Evolutionary conservation across 2,888 invertebrate genomes (phyloP), one percentile per base, ranked within the genome.

Genomic region (Leptinotarsa peninsularis): DNA sequence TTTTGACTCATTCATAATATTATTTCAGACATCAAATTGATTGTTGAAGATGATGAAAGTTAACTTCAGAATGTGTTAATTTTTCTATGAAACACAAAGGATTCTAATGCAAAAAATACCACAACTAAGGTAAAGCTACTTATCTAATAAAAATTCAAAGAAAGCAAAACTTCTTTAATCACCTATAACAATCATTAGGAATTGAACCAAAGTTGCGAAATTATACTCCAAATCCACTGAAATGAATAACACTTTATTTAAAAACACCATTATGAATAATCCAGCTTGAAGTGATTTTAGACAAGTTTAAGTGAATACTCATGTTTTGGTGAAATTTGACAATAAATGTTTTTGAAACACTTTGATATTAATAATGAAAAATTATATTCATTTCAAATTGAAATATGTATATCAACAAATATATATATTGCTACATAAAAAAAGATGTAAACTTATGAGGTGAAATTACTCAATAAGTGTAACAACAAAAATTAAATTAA

Each of bases 141-240:
- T 27, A 60, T 18, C 23, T n/a, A 68, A 4, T 52, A 21, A 56
- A 70, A 56, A 67, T 18, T 27, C 71, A 67, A 71, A 58, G 56
- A 18, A 17, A 49, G 54, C 58, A 52, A 10, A 43, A 27, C 18
- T 66, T 15, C 23, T 75, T 79, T 73, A 76, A 76, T 88, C 91
- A 92, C 92, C 92, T 92, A 92, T 91, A 87, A 91, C 89, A 90
- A 92, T 92, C 87, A 91, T 91, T 91, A 94, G 91, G 90, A 92
- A 93, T 88, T 92, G 92, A 90, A 92, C 90, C 89, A 94, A 92
- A 86, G 93, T 92, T 87, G 93, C 90, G 90, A 93, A 91, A 89
- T 92, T 91, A 92, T 91, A 93, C 87, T 93, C 93, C 85, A 90
- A 91, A 88, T 92, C 93, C 88, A 92, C 93, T 93, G 93, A 92